phyloP scores from a whole-genome alignment of 2,113 vertebrate genomes.

The Aviceda subcristata region DNA sequence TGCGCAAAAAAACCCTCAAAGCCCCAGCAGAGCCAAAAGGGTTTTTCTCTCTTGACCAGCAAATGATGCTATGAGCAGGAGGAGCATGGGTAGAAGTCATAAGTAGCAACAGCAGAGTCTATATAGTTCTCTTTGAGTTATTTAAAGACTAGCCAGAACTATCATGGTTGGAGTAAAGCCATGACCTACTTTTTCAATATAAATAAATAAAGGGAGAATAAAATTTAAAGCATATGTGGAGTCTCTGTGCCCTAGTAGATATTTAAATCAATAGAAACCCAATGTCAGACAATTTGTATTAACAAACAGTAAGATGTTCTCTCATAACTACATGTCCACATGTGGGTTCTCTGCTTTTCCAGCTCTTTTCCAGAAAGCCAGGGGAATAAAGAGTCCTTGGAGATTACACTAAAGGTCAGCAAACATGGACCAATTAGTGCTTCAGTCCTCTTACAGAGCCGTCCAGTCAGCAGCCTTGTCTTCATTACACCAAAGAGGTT shows the following conservation, averaged over 20 bases:
- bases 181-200: not conserved
- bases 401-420: not conserved
- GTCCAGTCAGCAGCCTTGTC: not conserved
- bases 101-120: not conserved
- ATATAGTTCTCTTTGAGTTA: not conserved
- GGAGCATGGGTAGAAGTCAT: not conserved
- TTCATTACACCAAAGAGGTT: not conserved
- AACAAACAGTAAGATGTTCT: not conserved
- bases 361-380: not conserved
- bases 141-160: not conserved
- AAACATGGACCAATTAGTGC: not conserved
- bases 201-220: not conserved
- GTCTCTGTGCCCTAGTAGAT: not conserved
- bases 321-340: not conserved
- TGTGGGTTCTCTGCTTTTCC: not conserved
- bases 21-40: not conserved
- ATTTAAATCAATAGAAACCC: not conserved
- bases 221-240: not conserved
- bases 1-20: not conserved
- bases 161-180: not conserved
- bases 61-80: not conserved
- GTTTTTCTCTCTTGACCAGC: not conserved
- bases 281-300: not conserved
- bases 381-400: not conserved
- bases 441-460: not conserved